These are phyloP conservation scores for Actinernus sp. DNA, from an alignment of 92 coral and sea anemone genomes.

Conservation along the genomic window DNA sequence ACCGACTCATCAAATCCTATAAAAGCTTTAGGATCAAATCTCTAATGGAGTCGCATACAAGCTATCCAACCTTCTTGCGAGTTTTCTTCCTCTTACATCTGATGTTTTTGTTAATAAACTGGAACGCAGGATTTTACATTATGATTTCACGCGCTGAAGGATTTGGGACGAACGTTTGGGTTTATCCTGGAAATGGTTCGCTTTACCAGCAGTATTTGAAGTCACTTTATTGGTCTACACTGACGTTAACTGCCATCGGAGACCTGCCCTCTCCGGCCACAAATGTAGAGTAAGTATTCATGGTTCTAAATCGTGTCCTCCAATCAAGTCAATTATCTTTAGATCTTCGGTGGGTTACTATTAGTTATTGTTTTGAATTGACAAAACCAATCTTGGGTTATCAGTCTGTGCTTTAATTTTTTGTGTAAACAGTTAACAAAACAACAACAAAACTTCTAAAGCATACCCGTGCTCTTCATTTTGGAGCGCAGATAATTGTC, in stretches of 20 bases:
- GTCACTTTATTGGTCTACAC: constrained; percentile 94
- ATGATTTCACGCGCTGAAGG: constrained; percentile 93
- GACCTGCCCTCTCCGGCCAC: constrained; percentile 92
- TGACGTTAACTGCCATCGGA: constrained; percentile 95
- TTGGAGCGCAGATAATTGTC: no score
- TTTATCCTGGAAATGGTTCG: constrained; percentile 91
- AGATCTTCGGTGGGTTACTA: no score
- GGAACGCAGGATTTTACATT: constrained; percentile 94
- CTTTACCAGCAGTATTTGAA: constrained; percentile 91
- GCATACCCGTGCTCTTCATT: no score
- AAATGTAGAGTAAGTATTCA: constrained; percentile 84
- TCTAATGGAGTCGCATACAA: constrained; percentile 88
- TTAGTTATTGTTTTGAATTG: no score
- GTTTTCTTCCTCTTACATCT: constrained; percentile 88
- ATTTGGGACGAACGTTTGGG: constrained; percentile 93
- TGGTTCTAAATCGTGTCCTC: no score
- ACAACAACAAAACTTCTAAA: no score
- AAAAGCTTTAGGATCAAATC: constrained; percentile 84
- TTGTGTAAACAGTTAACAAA: no score
- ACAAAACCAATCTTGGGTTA: no score
- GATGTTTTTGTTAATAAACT: constrained; percentile 93
- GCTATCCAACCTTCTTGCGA: constrained; percentile 88
- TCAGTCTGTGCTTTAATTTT: no score
- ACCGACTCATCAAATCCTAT: constrained; percentile 80
- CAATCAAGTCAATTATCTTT: no score